Base-by-base conservation (phyloP, 1,140 invertebrate genomes). In the Drosophila kohkoa region DNA sequence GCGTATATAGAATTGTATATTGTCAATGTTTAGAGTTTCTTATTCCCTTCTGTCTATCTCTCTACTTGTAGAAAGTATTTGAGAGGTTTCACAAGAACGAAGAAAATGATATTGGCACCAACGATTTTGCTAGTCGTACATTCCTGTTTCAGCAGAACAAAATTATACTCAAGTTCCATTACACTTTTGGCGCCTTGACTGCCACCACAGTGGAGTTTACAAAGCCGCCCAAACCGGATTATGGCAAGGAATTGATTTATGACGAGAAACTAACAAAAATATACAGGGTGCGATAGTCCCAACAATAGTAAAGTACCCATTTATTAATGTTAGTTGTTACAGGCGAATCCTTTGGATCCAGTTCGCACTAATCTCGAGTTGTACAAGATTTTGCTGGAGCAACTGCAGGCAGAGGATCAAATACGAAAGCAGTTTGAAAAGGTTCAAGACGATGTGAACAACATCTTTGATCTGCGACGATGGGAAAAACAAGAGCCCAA, bases 111-210 rank as follows among this genome's bases (percentile, higher is more conserved):
- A 48, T 88, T n/a, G 67, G 55, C 5, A 20, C 13, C 7, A 83
- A 57, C 32, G 95, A 97, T 64, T 93, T 97, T 15, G 95, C 95
- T 13, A 93, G 94, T n/a, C 94, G 95, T 41, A 94, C 94, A 51
- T 96, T 96, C 78, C 92, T 94, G 52, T 93, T 96, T 2, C 82
- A 92, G 28, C 94, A 94, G 0, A 94, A 95, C 38, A 94, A 95
- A 77, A 96, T 96, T 68, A 91, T 93, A 15, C 67, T 97, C 0
- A 93, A 95, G 58, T 96, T 95, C 88, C 96, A 96, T 85, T 96
- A 96, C 69, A 94, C 93, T 0, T 93, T 94, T 58, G 95, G 94
- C n/a, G 94, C 94, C 66, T 93, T 96, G 1, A 95, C 95, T 0
- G 95, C 95, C 58, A 94, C 95, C 1, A 95, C 93, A 0, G 93